Percentiles rank a stretch among this genome's conserved stretches.
These are phyloP conservation scores for Saccopteryx leptura DNA, from an alignment of 2,113 vertebrate genomes.

Conservation along the genomic window DNA sequence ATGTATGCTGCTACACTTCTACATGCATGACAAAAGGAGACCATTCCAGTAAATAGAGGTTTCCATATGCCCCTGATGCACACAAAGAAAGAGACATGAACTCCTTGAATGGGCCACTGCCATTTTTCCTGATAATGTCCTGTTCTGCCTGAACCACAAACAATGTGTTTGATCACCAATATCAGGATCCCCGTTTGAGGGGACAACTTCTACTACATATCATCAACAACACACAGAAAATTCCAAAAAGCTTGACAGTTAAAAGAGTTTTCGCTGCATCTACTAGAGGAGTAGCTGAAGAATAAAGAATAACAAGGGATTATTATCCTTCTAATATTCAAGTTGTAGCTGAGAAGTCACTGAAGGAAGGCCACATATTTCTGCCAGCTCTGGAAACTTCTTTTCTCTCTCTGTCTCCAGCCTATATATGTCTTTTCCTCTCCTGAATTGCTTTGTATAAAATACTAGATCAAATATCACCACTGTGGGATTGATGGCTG, in stretches of 20 bases:
- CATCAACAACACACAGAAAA: not conserved
- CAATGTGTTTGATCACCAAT: not conserved
- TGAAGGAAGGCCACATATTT: not conserved
- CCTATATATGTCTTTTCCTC: conserved; percentile 29
- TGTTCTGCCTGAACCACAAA: conserved; percentile 51
- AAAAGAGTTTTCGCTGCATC: conserved; percentile 19
- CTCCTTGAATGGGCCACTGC: not conserved
- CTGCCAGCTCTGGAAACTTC: conserved; percentile 25
- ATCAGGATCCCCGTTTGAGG: conserved; percentile 30
- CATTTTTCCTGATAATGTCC: not conserved
- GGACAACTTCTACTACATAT: conserved; percentile 18
- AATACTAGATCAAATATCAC: not conserved
- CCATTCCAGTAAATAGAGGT: not conserved
- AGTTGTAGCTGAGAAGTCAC: not conserved
- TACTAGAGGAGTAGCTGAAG: not conserved
- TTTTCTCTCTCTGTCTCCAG: conserved; percentile 2
- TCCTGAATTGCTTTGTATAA: not conserved
- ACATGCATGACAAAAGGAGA: not conserved
- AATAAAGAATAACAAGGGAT: not conserved
- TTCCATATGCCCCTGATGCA: not conserved
- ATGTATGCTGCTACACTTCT: not conserved
- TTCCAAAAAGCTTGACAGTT: not conserved
- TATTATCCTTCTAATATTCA: not conserved
- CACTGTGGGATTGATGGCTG: not conserved
- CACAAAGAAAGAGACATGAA: not conserved